Conservation (phyloP, 2,113 vertebrate genomes). For the Spea multiplicata region DNA sequence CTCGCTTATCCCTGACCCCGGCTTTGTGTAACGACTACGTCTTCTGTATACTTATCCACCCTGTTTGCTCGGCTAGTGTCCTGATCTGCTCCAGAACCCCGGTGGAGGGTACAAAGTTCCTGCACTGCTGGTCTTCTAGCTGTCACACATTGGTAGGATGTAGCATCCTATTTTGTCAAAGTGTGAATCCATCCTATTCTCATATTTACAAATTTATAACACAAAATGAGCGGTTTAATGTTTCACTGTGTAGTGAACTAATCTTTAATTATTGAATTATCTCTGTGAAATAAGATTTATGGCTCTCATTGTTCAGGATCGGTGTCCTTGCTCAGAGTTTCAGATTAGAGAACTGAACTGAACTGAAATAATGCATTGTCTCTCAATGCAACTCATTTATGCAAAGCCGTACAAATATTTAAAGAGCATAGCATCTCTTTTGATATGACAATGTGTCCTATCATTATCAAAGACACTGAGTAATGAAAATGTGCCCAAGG, state of each 20-base stretch:
- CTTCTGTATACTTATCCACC: too few relatives aligned
- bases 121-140: too few relatives aligned
- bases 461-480: slow-evolving; percentile 45
- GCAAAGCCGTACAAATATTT: slow-evolving; percentile 24
- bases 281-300: slow-evolving; percentile 11
- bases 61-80: too few relatives aligned
- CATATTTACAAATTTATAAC: background rate
- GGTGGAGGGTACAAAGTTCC: too few relatives aligned
- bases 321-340: background rate
- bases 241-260: background rate
- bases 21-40: too few relatives aligned
- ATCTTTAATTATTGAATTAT: slow-evolving; percentile 12
- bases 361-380: slow-evolving; percentile 25
- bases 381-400: slow-evolving; percentile 31
- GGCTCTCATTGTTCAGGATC: slow-evolving; percentile 2
- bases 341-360: slow-evolving; percentile 13
- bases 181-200: too few relatives aligned
- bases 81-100: too few relatives aligned
- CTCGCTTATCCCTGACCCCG: too few relatives aligned
- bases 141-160: too few relatives aligned
- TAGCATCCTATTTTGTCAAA: too few relatives aligned
- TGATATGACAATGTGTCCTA: slow-evolving; percentile 43
- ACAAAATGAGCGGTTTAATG: background rate
- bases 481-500: slow-evolving; percentile 37
- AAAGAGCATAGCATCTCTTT: slow-evolving; percentile 41